These are phyloP conservation scores for Globodera ellingtonae DNA, from an alignment of 1,140 invertebrate genomes.

Conservation along the genomic window DNA sequence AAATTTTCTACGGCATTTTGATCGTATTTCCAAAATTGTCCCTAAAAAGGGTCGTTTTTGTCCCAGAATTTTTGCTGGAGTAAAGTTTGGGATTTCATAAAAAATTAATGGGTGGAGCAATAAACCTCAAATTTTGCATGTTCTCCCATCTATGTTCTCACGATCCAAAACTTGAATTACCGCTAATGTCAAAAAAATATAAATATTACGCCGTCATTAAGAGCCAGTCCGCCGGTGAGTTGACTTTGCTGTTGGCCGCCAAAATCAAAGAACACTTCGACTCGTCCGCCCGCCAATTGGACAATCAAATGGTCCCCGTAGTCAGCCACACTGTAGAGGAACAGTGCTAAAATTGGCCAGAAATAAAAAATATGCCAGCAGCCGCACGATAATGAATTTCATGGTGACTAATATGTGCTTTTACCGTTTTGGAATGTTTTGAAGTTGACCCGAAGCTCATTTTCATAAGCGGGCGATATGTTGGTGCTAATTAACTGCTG, in stretches of 20 bases:
- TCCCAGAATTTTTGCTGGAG: too few species aligned
- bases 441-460: slow-evolving; percentile 59
- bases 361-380: neutral
- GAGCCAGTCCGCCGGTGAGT: slow-evolving; percentile 54
- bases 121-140: too few species aligned
- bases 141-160: too few species aligned
- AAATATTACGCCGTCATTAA: slow-evolving; percentile 54
- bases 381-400: neutral
- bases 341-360: slow-evolving; percentile 33
- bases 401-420: neutral
- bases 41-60: too few species aligned
- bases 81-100: too few species aligned
- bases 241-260: slow-evolving; percentile 43
- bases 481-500: slow-evolving; percentile 49
- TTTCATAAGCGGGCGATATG: slow-evolving; percentile 62
- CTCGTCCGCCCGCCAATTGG: slow-evolving; percentile 46
- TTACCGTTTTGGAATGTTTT: slow-evolving; percentile 60
- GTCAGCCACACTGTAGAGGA: slow-evolving; percentile 63
- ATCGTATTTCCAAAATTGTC: too few species aligned
- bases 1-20: too few species aligned
- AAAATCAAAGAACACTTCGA: slow-evolving; percentile 62
- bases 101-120: too few species aligned
- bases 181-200: neutral
- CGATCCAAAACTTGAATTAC: too few species aligned
- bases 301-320: slow-evolving; percentile 62